These are phyloP conservation scores for Parnassius smintheus DNA, from an alignment of 2,888 invertebrate species.

Conservation along the genomic window DNA sequence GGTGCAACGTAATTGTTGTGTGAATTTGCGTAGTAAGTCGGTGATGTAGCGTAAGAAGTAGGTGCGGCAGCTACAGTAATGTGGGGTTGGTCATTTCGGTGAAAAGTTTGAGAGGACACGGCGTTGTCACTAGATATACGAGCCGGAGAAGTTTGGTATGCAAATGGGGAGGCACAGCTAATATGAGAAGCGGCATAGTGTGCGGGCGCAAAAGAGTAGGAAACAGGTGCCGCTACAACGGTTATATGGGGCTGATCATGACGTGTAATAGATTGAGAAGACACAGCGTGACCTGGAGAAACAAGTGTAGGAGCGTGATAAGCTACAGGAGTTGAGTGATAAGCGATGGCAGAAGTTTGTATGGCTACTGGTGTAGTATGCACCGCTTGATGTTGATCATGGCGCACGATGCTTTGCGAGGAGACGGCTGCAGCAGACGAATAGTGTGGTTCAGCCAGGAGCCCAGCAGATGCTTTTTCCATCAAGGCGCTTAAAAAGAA, in stretches of 20 bases:
- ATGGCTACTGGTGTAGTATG: slow-evolving; percentile 11
- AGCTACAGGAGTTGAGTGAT: slow-evolving; percentile 39
- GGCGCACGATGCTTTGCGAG: slow-evolving; percentile 55
- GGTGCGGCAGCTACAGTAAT: slow-evolving; percentile 43
- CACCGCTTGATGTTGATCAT: slow-evolving; percentile 41
- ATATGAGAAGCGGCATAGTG: slow-evolving; percentile 38
- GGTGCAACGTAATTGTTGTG: slow-evolving; percentile 20
- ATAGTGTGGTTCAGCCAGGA: slow-evolving; percentile 58
- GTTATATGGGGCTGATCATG: slow-evolving; percentile 52
- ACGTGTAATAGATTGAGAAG: slow-evolving; percentile 30
- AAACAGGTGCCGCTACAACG: slow-evolving; percentile 42
- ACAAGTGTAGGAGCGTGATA: slow-evolving; percentile 40
- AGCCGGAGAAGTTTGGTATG: neutral
- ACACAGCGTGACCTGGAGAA: slow-evolving; percentile 26
- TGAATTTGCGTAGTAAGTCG: slow-evolving; percentile 40
- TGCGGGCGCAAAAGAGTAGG: slow-evolving; percentile 36
- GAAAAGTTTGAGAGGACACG: slow-evolving; percentile 44
- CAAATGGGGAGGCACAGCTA: slow-evolving; percentile 40
- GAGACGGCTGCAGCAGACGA: slow-evolving; percentile 50
- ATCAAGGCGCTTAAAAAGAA: slow-evolving; percentile 52
- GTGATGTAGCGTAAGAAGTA: slow-evolving; percentile 38
- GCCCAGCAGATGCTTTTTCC: slow-evolving; percentile 57
- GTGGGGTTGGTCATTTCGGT: slow-evolving; percentile 37
- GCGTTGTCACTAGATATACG: slow-evolving; percentile 31
- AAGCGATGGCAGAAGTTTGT: slow-evolving; percentile 28